These are phyloP conservation scores for Tapera naevia DNA, from an alignment of 2,797 vertebrate species.

Conservation along the genomic window DNA sequence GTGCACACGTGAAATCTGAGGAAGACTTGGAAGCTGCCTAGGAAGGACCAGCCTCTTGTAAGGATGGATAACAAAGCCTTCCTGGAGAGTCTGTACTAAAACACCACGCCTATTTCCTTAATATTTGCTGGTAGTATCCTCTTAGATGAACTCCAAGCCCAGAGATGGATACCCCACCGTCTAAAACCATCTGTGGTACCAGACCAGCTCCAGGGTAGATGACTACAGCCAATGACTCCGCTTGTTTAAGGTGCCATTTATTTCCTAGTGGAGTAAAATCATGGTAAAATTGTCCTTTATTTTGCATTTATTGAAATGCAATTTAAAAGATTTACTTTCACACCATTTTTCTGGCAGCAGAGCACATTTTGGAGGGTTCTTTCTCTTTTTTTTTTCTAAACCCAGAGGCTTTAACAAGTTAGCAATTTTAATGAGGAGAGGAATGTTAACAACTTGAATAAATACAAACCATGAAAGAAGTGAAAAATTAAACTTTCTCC, in stretches of 20 bases:
- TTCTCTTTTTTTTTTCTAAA: neutral
- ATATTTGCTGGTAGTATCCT: neutral
- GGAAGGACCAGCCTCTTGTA: neutral
- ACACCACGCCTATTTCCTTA: neutral
- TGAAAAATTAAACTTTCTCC: conserved; percentile 8
- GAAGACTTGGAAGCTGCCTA: neutral
- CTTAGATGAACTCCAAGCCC: neutral
- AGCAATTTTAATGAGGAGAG: neutral
- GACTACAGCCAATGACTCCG: neutral
- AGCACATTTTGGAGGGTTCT: neutral
- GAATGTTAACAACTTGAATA: neutral
- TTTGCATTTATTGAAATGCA: conserved; percentile 4
- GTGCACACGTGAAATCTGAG: accelerated
- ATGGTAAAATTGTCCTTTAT: neutral
- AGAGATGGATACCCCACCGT: neutral
- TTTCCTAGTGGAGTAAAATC: neutral
- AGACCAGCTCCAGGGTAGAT: neutral
- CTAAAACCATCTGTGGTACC: neutral
- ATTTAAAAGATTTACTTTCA: conserved; percentile 12
- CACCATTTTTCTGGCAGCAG: neutral
- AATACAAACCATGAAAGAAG: conserved; percentile 1
- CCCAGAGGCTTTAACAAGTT: neutral
- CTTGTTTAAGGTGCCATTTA: neutral
- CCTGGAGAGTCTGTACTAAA: neutral
- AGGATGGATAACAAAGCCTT: neutral